Evolutionary conservation across 2,113 vertebrate species (phyloP).

Genomic region (Empidonax alnorum): DNA sequence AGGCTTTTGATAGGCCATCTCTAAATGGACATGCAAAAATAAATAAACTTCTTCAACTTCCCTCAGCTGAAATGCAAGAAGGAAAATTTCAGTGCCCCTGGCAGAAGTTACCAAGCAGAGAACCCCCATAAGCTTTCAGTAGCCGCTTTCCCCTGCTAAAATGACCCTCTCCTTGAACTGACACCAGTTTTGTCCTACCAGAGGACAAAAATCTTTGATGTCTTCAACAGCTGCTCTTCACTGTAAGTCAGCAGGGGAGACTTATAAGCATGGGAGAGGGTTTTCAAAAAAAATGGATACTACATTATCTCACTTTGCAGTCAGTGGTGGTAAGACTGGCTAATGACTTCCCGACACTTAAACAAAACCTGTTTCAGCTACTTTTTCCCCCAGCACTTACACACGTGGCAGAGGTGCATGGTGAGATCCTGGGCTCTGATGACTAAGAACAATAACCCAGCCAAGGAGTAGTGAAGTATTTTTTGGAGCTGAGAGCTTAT

Average conservation of each 20-base stretch:
- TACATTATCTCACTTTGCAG: background rate
- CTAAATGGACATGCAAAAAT: background rate
- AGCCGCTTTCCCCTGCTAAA: background rate
- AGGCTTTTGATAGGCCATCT: background rate
- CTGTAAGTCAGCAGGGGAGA: background rate
- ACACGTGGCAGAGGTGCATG: background rate
- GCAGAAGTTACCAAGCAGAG: background rate
- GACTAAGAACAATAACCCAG: background rate
- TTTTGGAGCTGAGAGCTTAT: background rate
- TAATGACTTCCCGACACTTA: rapidly evolving
- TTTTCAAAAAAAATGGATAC: background rate
- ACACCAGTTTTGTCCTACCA: background rate
- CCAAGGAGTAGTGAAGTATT: background rate
- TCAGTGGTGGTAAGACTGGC: background rate
- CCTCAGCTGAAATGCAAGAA: background rate
- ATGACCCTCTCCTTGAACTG: background rate
- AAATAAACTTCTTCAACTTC: background rate
- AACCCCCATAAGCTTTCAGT: background rate
- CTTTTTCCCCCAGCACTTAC: background rate
- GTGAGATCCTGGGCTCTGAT: background rate
- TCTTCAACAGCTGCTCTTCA: background rate
- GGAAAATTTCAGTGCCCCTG: background rate
- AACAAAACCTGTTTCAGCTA: background rate
- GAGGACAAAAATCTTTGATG: background rate
- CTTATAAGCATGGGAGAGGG: background rate